These are phyloP conservation scores for Bombus breviceps DNA, from an alignment of 1,140 invertebrate species.

Conservation along the genomic window DNA sequence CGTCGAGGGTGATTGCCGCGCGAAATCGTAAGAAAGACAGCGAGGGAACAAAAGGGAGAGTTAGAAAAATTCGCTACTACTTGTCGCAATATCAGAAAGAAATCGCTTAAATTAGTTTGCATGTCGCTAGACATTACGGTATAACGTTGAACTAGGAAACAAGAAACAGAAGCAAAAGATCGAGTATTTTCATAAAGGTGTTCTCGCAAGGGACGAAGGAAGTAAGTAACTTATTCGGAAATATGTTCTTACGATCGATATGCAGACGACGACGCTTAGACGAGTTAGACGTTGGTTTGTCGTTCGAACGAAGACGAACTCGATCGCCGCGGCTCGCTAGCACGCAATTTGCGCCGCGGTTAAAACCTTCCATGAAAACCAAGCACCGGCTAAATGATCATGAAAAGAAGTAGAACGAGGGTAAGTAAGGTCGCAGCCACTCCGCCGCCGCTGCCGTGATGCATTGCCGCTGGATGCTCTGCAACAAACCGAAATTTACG, in stretches of 20 bases:
- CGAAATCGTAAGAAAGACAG: neutral
- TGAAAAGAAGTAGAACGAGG: slow-evolving; percentile 68
- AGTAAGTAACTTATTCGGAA: neutral
- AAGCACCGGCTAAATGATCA: slow-evolving; percentile 66
- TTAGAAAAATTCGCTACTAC: neutral
- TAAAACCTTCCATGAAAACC: neutral
- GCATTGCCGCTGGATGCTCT: slow-evolving; percentile 83
- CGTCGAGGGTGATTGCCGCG: neutral
- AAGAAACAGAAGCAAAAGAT: too few species aligned
- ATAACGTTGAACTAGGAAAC: too few species aligned
- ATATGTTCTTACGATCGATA: neutral
- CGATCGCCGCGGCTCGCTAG: neutral
- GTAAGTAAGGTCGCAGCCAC: slow-evolving; percentile 69
- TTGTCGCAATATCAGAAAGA: neutral
- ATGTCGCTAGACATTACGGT: too few species aligned
- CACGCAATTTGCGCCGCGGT: neutral
- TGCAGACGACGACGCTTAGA: neutral
- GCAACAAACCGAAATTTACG: slow-evolving; percentile 74
- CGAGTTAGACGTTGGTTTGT: neutral
- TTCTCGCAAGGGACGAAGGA: too few species aligned
- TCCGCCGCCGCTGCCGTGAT: slow-evolving; percentile 78
- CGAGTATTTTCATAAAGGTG: too few species aligned
- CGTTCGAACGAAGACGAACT: neutral
- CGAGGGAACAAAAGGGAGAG: too few species aligned
- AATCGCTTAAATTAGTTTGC: neutral